These are phyloP conservation scores for Anneissia japonica DNA, from an alignment of 35 echinoderm and acorn worm species.

Conservation along the genomic window DNA sequence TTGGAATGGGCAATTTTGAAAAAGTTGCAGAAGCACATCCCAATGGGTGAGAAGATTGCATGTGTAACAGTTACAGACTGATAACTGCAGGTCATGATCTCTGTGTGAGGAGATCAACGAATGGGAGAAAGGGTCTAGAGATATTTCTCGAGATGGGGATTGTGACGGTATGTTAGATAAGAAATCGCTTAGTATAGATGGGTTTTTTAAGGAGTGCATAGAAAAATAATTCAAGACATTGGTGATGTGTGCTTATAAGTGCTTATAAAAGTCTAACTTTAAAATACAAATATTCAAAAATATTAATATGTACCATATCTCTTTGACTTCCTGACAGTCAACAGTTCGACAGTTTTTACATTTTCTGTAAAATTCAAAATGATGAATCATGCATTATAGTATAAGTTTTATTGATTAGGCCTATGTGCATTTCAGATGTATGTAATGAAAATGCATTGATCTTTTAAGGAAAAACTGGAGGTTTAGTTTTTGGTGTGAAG, in stretches of 20 bases:
- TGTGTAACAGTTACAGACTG: conserved; percentile 49
- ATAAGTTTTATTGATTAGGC: too few relatives aligned
- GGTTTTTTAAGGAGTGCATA: neutral
- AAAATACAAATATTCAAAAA: too few relatives aligned
- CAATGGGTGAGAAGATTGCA: conserved; percentile 41
- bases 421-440: too few relatives aligned
- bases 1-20: conserved; percentile 89
- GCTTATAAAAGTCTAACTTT: too few relatives aligned
- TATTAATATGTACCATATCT: too few relatives aligned
- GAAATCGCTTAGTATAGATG: neutral
- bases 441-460: too few relatives aligned
- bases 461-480: too few relatives aligned
- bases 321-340: too few relatives aligned
- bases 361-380: too few relatives aligned
- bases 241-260: neutral
- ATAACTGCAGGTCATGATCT: conserved; percentile 78
- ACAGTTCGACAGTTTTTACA: too few relatives aligned
- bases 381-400: too few relatives aligned
- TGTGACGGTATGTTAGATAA: neutral
- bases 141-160: neutral
- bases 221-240: neutral
- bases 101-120: conserved; percentile 38
- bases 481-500: too few relatives aligned
- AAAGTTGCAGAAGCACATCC: conserved; percentile 26
- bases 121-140: neutral